Conservation (phyloP, 2,888 invertebrate genomes). For the Blastobasis lacticolella region DNA sequence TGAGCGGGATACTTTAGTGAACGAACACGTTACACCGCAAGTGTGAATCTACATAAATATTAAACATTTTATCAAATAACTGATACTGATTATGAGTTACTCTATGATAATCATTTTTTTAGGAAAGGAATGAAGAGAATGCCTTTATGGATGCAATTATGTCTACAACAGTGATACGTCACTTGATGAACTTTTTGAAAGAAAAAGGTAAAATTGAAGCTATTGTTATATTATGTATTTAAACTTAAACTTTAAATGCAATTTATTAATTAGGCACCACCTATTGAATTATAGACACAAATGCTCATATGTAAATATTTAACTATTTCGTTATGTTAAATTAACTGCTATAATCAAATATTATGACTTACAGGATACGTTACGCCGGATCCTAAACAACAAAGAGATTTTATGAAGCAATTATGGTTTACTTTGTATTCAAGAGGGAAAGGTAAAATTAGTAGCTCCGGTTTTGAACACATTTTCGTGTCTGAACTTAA, state of each 20-base stretch:
- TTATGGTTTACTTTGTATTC: slow-evolving; percentile 90
- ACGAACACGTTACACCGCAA: slow-evolving; percentile 83
- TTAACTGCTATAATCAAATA: neutral
- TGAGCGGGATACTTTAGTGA: slow-evolving; percentile 80
- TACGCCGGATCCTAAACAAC: slow-evolving; percentile 78
- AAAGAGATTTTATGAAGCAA: slow-evolving; percentile 81
- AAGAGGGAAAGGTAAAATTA: slow-evolving; percentile 82
- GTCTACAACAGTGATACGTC: slow-evolving; percentile 83
- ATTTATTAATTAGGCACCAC: too few relatives aligned
- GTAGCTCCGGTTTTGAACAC: slow-evolving; percentile 95
- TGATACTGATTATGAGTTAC: neutral
- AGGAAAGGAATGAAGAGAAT: slow-evolving; percentile 85
- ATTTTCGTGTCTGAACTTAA: slow-evolving; percentile 92
- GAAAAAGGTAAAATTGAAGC: slow-evolving; percentile 59
- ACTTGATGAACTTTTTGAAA: slow-evolving; percentile 79
- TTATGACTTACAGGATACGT: slow-evolving; percentile 65
- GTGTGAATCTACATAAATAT: slow-evolving; percentile 23
- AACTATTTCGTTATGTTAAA: neutral
- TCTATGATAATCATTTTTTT: slow-evolving; percentile 12
- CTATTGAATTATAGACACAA: too few relatives aligned
- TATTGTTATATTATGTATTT: too few relatives aligned
- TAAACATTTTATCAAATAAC: neutral
- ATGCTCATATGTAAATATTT: too few relatives aligned
- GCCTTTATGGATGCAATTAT: slow-evolving; percentile 85
- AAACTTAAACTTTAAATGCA: too few relatives aligned